Conservation (phyloP, 2,888 invertebrate genomes). For the Amorpha juglandis region DNA sequence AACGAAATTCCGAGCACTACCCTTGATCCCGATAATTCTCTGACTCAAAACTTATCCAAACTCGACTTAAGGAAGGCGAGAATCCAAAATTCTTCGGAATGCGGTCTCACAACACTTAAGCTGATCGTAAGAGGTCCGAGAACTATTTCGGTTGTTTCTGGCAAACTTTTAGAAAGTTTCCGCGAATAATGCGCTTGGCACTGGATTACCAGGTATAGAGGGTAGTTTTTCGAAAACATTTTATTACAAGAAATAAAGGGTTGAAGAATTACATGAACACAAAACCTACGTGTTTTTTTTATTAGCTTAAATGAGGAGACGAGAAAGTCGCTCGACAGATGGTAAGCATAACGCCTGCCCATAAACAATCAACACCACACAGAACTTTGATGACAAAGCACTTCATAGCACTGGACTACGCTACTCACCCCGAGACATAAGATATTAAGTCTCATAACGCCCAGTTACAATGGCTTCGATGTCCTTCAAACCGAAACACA, state of each 20-base stretch:
- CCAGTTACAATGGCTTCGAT: no score
- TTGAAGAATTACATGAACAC: no score
- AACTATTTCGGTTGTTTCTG: slow-evolving; percentile 16
- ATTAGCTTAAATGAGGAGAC: no score
- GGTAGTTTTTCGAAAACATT: neutral
- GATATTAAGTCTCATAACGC: no score
- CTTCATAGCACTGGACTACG: no score
- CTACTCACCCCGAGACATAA: no score
- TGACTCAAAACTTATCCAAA: slow-evolving; percentile 27
- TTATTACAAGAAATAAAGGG: neutral
- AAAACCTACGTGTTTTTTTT: no score
- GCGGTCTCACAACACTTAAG: slow-evolving; percentile 30
- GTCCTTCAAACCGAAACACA: no score
- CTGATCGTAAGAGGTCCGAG: slow-evolving; percentile 21
- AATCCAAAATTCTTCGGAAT: slow-evolving; percentile 31
- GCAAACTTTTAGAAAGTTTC: slow-evolving; percentile 27
- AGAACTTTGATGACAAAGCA: no score
- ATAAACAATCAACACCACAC: no score
- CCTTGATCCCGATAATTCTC: slow-evolving; percentile 33
- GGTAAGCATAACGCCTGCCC: no score
- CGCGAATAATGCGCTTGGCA: slow-evolving; percentile 3
- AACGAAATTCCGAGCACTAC: slow-evolving; percentile 23
- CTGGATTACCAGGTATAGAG: slow-evolving; percentile 2
- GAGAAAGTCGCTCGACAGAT: no score
- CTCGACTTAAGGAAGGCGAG: slow-evolving; percentile 28